Evolutionary conservation across 2,888 invertebrate genomes (phyloP), one percentile per base, ranked within the genome.

Genomic region (Drosophila putrida): DNA sequence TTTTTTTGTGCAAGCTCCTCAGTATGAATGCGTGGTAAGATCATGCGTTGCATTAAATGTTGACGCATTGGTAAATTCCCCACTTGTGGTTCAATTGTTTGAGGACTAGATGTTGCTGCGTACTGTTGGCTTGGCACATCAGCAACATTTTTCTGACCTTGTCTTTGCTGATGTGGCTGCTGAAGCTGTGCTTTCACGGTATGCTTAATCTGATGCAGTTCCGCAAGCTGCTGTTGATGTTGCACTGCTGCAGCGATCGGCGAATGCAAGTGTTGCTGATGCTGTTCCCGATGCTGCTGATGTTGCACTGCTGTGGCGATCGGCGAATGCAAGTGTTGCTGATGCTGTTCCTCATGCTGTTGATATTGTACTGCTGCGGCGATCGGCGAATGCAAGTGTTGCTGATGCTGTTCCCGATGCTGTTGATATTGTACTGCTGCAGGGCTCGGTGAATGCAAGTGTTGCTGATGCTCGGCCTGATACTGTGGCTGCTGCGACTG

Each of bases 41-140:
- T 44, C 15, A 57, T 44, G 20, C 50, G 74, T 41, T 65, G 65
- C 25, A 60, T 51, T 15, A 67, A 9, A n/a, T 41, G 60, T 11
- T 60, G 67, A 13, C 39, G 63, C 9, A 53, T 47, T 39, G 73
- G 20, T 25, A 36, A 15, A n/a, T n/a, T 15, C 25, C 36, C n/a
- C 35, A 35, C 11, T 44, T n/a, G 9, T 4, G 13, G 27, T 11
- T 36, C 49, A 35, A 35, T 8, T 4, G 20, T 6, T 11, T 11
- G 20, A 6, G 11, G 13, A 2, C 13, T 10, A n/a, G 20, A 20
- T 27, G 54, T 13, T 44, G 59, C 0, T 13, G 28, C 27, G 33
- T 11, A 20, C 31, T 6, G 8, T 1, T 6, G 6, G 6, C 5
- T 35, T 6, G 38, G 0, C 31, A 13, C 4, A 10, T 31, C 28